Base-by-base conservation (phyloP, 2,797 vertebrate species). In the Macropus fuliginosus region DNA sequence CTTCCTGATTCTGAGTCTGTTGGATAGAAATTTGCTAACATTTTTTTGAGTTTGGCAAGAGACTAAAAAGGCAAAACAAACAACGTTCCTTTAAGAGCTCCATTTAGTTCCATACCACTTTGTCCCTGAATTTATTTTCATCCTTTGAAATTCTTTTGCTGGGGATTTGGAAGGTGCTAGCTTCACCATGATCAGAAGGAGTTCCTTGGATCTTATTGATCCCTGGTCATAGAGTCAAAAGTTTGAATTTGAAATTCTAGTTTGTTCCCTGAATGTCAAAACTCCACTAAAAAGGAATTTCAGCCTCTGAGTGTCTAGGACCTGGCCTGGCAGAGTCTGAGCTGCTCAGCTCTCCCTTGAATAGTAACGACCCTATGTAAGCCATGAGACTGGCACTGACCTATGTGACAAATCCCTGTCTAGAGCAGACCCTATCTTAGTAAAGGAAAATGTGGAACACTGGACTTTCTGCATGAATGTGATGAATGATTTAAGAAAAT, bases 241-340 rank as follows among this genome's bases (percentile, higher is more conserved):
- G 92, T 95, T 92, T 81, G 89, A 95, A 97, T 96, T 52, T 96
- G 96, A 97, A 96, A 97, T 97, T 92, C 93, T 97, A 95, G 56
- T 50, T 96, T 96, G 96, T 97, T 56, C 95, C 96, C 92, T 95
- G 93, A 97, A 97, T 97, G 96, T 98, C 97, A 93, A 93, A 96
- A 95, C 95, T 92, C 95, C 52, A 31, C 91, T 96, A 95, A 92
- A 93, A 81, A 93, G 95, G 95, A 56, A 56, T 94, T 97, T 94
- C 90, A 59, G 97, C 93, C 97, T 97, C 97, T 95, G 95, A 96
- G 96, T 62, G 96, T 98, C 29, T 96, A 87, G 93, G 52, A 94
- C 54, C 40, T 94, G 66, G 95, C 95, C 90, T 91, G 54, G 40
- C 74, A 74, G 91, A 93, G 94, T 74, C n/a, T 96, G 97, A 98